These are phyloP conservation scores for Trogon melanurus DNA, from an alignment of 2,113 vertebrate species.

Conservation along the genomic window DNA sequence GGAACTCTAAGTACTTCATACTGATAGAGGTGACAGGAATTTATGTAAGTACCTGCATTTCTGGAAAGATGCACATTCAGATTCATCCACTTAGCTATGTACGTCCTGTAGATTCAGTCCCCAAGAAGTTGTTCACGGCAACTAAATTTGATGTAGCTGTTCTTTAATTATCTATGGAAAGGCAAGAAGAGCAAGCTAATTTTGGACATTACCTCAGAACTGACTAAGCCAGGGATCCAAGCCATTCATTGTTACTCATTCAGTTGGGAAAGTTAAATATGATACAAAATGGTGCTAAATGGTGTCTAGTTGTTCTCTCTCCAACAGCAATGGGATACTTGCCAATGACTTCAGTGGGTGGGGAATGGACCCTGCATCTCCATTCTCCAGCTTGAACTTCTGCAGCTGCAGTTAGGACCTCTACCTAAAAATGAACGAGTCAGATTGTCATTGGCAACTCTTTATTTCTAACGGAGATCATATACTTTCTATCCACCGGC, in stretches of 20 bases:
- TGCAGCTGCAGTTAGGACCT: not conserved
- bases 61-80: not conserved
- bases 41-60: not conserved
- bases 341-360: not conserved
- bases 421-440: not conserved
- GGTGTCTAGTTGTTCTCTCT: not conserved
- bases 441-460: not conserved
- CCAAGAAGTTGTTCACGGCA: not conserved
- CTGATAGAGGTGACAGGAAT: not conserved
- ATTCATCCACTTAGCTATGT: not conserved
- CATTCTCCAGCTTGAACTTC: not conserved
- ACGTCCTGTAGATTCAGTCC: not conserved
- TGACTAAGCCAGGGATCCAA: not conserved
- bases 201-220: not conserved
- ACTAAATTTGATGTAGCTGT: not conserved
- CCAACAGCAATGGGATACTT: not conserved
- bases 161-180: not conserved
- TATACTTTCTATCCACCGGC: not conserved
- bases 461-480: not conserved
- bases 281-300: not conserved
- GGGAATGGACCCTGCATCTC: not conserved
- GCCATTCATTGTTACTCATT: not conserved
- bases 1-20: not conserved
- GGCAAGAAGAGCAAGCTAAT: not conserved
- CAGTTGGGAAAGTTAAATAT: not conserved